Base-by-base conservation (phyloP, 2,113 vertebrate species). In the Chionis minor region DNA sequence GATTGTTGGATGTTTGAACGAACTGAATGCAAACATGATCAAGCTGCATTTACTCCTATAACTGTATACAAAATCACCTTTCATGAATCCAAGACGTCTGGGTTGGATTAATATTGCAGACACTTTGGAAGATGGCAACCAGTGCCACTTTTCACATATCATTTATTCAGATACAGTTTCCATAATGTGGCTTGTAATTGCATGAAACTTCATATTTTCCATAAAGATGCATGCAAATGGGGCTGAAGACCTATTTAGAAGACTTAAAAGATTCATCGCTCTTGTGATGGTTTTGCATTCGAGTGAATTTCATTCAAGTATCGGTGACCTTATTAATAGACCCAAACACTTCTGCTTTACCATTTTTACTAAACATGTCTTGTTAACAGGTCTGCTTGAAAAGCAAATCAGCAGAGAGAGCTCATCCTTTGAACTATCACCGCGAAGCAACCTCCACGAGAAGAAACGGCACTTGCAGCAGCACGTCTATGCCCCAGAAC, bases 221-320 rank as follows among this genome's bases (percentile, higher is more conserved):
- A 96, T 52, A 79, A 73, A 91, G 80, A 95, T 84, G 75, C 40
- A 93, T 75, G 65, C 47, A 94, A 97, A 94, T 91, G 10, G 44
- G 88, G 42, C 83, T 96, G 69, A 84, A 94, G 86, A 74, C 73
- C 72, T 94, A 67, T 96, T 91, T 89, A 84, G 38, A 90, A 86
- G 56, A 35, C 83, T 88, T 90, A 38, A 86, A 94, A 96, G 75
- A 86, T 52, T 86, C 63, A 72, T 56, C 84, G 7, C 92, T 58
- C 54, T 88, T 8, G 0, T 69, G 81, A 94, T 54, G 69, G 33
- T 51, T 51, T 51, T 23, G 49, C 22, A 32, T 81, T 47, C 58
- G 40, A 81, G 30, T 72, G 56, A 88, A 79, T 91, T 86, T 92
- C 35, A 61, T 91, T 81, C 44, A 56, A 87, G 49, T 47, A 92